Percentiles rank a stretch among this genome's conserved stretches.
Evolutionary conservation across 2,113 vertebrate genomes (phyloP).

Genomic region (Morone chrysops): DNA sequence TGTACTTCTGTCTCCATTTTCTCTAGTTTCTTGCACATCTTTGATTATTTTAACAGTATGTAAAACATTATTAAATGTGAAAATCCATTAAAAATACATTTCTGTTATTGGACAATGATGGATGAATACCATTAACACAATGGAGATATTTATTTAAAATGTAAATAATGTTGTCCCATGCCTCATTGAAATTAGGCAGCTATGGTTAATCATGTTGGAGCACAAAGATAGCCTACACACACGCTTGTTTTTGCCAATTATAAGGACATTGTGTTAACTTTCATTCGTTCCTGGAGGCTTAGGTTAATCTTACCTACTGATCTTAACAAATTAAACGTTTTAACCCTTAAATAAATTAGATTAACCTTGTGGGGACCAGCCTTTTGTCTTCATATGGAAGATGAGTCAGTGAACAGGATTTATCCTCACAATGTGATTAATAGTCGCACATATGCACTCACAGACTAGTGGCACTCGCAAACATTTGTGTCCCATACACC

Average conservation of each 20-base stretch:
- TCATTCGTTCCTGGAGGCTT: not conserved
- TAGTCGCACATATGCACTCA: not conserved
- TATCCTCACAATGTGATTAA: not conserved
- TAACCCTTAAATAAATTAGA: not conserved
- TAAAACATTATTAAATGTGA: conserved; percentile 26
- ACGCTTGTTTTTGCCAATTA: not conserved
- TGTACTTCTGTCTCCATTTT: no score
- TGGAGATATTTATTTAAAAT: conserved; percentile 43
- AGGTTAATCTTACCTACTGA: not conserved
- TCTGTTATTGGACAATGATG: conserved; percentile 38
- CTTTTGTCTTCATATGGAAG: not conserved
- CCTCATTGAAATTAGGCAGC: conserved; percentile 51
- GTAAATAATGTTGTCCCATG: conserved; percentile 40
- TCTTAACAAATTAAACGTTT: not conserved
- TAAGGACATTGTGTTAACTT: not conserved
- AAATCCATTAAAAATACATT: conserved; percentile 48
- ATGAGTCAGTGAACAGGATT: not conserved
- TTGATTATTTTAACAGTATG: conserved; percentile 21
- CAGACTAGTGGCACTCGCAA: not conserved
- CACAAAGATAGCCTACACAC: not conserved
- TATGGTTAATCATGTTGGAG: conserved; percentile 26
- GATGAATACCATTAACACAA: conserved; percentile 41
- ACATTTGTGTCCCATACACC: conserved; percentile 6
- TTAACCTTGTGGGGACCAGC: not conserved
- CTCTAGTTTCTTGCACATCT: no score